Base-by-base conservation (phyloP, 2,113 vertebrate species). In the Rallus limicola region DNA sequence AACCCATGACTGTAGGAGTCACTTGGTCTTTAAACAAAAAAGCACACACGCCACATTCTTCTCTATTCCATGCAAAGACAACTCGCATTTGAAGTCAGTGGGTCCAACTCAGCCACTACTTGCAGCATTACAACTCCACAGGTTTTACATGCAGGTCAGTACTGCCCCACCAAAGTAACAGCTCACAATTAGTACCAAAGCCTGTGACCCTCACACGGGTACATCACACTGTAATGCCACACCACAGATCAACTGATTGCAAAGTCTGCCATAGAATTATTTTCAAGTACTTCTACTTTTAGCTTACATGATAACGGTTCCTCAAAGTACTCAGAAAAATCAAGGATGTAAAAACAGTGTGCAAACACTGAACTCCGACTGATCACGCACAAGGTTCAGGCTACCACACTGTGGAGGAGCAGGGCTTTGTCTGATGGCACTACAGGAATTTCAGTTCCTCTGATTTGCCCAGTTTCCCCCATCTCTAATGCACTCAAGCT, bases 161-260 rank as follows among this genome's bases (percentile, higher is more conserved):
- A 50, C 36, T 63, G 52, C 64, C 42, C 64, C 40, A 6, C 1
- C 2, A 0, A 62, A 58, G 34, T 2, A 40, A 18, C 8, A 71
- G 65, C 20, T 74, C 88, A 56, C 21, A 21, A 3, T 0, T 24
- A 7, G 7, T 8, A 28, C 2, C 6, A 28, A 72, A n/a, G 16
- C 9, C 28, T 9, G 7, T n/a, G n/a, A 82, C 11, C 31, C 29
- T 40, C 38, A 69, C 1, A 0, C 1, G 4, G 1, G 28, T 13
- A 13, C 55, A 33, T 26, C 0, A 0, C 19, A 24, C 33, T 34
- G 40, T 14, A 88, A 78, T 93, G 64, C 52, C 64, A 56, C 4
- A 3, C 8, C 5, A 2, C 0, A 70, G 5, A 71, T 38, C 7
- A 4, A 7, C 26, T 13, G 11, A 67, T 13, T 4, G 29, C 8